These are phyloP conservation scores for Polypedilum vanderplanki DNA, from an alignment of 1,140 invertebrate species.

Conservation along the genomic window DNA sequence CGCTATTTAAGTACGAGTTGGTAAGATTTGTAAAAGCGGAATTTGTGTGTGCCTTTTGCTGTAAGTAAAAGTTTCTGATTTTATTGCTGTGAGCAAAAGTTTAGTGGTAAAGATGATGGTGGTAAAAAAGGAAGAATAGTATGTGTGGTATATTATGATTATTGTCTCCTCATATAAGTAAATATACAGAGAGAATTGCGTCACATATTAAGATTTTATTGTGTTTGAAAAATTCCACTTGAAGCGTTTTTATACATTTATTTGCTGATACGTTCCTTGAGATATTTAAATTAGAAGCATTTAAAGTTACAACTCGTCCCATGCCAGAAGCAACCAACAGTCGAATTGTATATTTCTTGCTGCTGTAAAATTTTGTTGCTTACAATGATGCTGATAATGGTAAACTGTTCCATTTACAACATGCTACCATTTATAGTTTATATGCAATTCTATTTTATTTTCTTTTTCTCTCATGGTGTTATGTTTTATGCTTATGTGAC, in stretches of 20 bases:
- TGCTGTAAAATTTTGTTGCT: background rate
- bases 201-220: constrained; percentile 29
- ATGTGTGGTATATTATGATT: background rate
- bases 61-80: constrained; percentile 26
- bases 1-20: too few species aligned
- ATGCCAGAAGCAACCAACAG: background rate
- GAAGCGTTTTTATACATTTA: background rate
- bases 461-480: too few species aligned
- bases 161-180: background rate
- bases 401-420: background rate
- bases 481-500: too few species aligned
- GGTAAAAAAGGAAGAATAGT: background rate
- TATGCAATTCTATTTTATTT: background rate
- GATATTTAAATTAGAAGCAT: constrained; percentile 14
- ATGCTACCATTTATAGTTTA: background rate
- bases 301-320: constrained; percentile 10
- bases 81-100: constrained; percentile 15
- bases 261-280: background rate
- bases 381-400: too few species aligned
- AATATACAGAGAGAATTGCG: background rate
- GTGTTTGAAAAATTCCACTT: background rate
- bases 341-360: background rate
- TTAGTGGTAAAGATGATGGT: background rate
- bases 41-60: constrained; percentile 14
- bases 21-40: background rate